Conservation (phyloP, 2,888 invertebrate genomes). For the Lycia hirtaria region DNA sequence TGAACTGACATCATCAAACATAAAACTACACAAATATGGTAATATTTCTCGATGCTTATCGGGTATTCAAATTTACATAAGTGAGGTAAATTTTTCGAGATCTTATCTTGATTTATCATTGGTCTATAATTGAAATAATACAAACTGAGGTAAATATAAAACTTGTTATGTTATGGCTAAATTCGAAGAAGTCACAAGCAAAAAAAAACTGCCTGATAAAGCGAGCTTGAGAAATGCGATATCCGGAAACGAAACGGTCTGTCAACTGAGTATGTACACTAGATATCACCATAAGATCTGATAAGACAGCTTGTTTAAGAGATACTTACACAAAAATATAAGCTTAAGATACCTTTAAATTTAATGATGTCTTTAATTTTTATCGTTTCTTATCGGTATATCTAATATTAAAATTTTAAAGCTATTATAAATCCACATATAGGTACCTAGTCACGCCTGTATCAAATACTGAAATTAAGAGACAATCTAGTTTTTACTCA, state of each 20-base stretch:
- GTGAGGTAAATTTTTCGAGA: constrained; percentile 7
- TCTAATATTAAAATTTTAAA: too few relatives aligned
- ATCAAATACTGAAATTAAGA: too few relatives aligned
- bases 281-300: constrained; percentile 45
- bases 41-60: constrained; percentile 22
- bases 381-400: too few relatives aligned
- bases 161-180: constrained; percentile 4
- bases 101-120: background rate
- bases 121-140: background rate
- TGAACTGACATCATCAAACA: background rate
- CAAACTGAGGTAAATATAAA: background rate
- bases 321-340: constrained; percentile 4
- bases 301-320: constrained; percentile 41
- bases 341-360: background rate
- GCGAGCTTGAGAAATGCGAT: constrained; percentile 57
- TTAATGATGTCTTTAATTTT: too few relatives aligned
- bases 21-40: constrained; percentile 2
- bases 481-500: too few relatives aligned
- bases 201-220: constrained; percentile 55
- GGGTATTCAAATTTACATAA: constrained; percentile 5
- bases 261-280: constrained; percentile 49
- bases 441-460: too few relatives aligned
- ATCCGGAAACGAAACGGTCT: constrained; percentile 53
- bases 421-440: too few relatives aligned
- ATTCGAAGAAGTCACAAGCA: constrained; percentile 48